These are phyloP conservation scores for Cynaeus angustus DNA, from an alignment of 2,888 invertebrate genomes.

Conservation along the genomic window DNA sequence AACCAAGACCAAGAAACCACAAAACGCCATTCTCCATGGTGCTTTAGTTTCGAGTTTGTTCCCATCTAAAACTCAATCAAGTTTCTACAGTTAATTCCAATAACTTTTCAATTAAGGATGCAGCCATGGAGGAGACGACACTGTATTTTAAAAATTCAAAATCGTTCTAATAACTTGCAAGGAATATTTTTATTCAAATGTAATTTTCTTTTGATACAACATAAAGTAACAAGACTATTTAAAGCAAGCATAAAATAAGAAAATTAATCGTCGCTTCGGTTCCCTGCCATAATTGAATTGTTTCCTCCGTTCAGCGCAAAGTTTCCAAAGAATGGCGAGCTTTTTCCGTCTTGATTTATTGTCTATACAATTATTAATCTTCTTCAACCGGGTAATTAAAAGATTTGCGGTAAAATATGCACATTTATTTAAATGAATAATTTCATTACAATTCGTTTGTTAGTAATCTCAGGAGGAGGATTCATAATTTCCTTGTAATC, in stretches of 20 bases:
- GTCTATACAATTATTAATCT: slow-evolving; percentile 48
- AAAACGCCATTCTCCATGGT: slow-evolving; percentile 16
- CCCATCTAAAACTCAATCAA: slow-evolving; percentile 43
- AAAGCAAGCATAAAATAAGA: slow-evolving; percentile 13
- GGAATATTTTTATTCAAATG: too few species aligned
- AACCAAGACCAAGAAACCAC: too few species aligned
- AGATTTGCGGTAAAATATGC: slow-evolving; percentile 51
- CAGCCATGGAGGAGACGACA: too few species aligned
- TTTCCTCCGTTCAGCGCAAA: slow-evolving; percentile 17
- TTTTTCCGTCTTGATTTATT: slow-evolving; percentile 43
- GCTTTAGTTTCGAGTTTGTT: slow-evolving; percentile 37
- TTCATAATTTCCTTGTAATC: slow-evolving; percentile 51
- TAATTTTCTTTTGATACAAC: not conserved
- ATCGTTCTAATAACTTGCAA: too few species aligned
- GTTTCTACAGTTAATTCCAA: slow-evolving; percentile 40
- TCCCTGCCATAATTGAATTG: slow-evolving; percentile 26
- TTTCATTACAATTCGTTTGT: slow-evolving; percentile 49
- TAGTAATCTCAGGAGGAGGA: slow-evolving; percentile 30
- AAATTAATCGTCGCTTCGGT: slow-evolving; percentile 27
- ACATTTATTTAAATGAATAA: slow-evolving; percentile 53
- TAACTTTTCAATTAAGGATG: not conserved
- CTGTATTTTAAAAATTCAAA: not conserved
- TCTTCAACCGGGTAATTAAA: slow-evolving; percentile 47
- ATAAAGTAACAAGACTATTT: not conserved
- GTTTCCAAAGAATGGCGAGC: slow-evolving; percentile 22